Conservation (phyloP, 2,888 invertebrate genomes). For the Sarcophaga variegata region DNA sequence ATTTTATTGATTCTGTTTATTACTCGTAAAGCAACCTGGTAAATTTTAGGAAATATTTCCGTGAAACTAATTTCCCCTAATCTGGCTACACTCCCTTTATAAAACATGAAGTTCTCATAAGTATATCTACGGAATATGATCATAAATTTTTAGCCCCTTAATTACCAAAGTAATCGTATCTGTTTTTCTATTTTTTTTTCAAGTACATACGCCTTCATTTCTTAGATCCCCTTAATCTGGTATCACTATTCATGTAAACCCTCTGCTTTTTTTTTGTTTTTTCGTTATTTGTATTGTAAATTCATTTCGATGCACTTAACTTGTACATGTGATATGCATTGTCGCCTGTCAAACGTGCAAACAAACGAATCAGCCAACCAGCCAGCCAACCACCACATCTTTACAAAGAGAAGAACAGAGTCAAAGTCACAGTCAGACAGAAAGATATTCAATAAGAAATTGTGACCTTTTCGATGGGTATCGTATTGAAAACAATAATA, state of each 20-base stretch:
- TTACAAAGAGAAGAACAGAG: conserved; percentile 16
- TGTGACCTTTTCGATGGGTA: conserved; percentile 57
- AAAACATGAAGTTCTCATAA: no score
- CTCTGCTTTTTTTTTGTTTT: background rate
- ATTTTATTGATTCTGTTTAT: no score
- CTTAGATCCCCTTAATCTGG: conserved; percentile 20
- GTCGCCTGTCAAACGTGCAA: conserved; percentile 68
- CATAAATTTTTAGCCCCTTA: background rate
- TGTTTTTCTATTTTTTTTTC: background rate
- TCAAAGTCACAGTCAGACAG: conserved; percentile 29
- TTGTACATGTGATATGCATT: conserved; percentile 67
- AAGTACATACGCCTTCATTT: background rate
- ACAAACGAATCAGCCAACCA: background rate
- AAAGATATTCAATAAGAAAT: conserved; percentile 66
- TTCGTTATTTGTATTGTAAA: conserved; percentile 45
- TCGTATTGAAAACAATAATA: background rate
- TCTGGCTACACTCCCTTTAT: no score
- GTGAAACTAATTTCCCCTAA: no score
- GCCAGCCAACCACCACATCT: conserved; percentile 27
- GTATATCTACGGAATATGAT: no score
- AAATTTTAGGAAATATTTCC: no score
- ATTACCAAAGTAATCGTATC: background rate
- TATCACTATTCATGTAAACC: conserved; percentile 32
- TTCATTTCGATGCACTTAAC: conserved; percentile 66
- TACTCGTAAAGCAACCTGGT: no score